Evolutionary conservation across 2,888 invertebrate species (phyloP).

Genomic region (Uloborus plumipes): DNA sequence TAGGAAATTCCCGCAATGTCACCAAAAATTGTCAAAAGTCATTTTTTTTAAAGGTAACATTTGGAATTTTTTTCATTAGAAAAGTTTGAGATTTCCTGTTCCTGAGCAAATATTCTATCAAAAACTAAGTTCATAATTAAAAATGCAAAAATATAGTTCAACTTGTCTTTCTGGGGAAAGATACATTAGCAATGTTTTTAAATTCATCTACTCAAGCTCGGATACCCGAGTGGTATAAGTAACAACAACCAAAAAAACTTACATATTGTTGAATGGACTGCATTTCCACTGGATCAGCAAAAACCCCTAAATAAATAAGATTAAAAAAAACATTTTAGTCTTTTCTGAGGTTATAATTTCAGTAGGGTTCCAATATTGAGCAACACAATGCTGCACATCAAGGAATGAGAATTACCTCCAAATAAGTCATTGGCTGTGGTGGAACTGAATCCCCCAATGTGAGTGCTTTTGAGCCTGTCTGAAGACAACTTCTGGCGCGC

Average conservation of each 20-base stretch:
- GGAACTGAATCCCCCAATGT: conserved; percentile 50
- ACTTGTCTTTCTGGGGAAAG: no score
- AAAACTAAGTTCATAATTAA: no score
- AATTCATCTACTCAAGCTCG: no score
- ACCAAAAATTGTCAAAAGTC: no score
- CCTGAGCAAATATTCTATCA: no score
- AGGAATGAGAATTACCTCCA: conserved; percentile 25
- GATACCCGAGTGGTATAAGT: no score
- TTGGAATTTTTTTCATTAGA: no score
- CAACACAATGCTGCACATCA: not conserved
- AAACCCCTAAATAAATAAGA: conserved; percentile 30
- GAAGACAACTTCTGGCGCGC: conserved; percentile 41
- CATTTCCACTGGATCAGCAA: conserved; percentile 50
- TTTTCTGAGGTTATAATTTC: not conserved
- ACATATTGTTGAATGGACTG: conserved; percentile 52
- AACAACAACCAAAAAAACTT: conserved; percentile 7
- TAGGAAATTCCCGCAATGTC: no score
- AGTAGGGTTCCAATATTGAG: not conserved
- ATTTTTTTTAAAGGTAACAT: no score
- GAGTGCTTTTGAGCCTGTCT: conserved; percentile 53
- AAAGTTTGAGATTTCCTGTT: no score
- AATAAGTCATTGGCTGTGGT: conserved; percentile 58
- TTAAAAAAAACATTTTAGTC: not conserved
- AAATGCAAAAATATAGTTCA: no score
- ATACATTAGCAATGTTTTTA: no score